Evolutionary conservation across 2,113 vertebrate genomes (phyloP).

Genomic region (Megaptera novaeangliae): DNA sequence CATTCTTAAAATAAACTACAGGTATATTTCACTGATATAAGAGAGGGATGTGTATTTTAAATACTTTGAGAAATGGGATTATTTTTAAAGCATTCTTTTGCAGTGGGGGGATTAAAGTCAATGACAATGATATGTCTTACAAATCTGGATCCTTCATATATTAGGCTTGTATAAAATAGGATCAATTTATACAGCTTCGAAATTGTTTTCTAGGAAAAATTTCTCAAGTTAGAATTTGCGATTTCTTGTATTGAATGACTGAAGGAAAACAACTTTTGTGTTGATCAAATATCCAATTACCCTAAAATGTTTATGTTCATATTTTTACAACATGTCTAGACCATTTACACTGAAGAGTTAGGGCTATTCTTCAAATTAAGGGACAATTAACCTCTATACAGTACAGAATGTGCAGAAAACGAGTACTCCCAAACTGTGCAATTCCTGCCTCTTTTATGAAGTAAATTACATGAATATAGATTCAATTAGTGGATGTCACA

Average conservation of each 20-base stretch:
- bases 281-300: neutral
- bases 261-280: neutral
- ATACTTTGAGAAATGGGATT: conserved; percentile 2
- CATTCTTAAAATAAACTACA: neutral
- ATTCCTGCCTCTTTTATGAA: neutral
- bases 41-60: neutral
- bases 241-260: neutral
- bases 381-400: neutral
- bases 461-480: neutral
- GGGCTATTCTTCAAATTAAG: neutral
- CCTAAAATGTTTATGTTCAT: neutral
- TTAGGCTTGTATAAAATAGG: neutral
- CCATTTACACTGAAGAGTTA: neutral
- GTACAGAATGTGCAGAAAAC: neutral
- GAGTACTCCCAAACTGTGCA: neutral
- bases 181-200: neutral
- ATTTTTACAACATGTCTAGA: neutral
- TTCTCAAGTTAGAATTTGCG: neutral
- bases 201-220: neutral
- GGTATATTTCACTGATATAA: neutral
- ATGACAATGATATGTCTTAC: neutral
- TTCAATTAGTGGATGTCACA: neutral
- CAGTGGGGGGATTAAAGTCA: neutral
- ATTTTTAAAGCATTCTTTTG: conserved; percentile 8
- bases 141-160: neutral